Evolutionary conservation across 2,797 vertebrate species (phyloP), one percentile per base, ranked within the genome.

Genomic region (Caiman crocodilus): DNA sequence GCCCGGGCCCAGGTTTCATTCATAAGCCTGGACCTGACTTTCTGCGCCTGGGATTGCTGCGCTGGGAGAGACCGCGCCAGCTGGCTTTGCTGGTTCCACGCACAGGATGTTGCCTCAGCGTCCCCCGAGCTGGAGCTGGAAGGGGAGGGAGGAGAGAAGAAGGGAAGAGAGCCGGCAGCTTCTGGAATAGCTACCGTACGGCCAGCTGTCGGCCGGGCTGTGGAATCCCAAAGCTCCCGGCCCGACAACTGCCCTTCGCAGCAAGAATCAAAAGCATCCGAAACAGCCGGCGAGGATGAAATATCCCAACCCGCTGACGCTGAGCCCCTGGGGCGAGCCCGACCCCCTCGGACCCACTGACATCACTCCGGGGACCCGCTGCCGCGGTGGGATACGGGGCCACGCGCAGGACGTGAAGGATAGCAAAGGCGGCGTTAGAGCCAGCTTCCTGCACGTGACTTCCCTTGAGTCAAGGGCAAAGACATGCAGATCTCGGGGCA

Each of bases 191-290:
- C 71, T 94, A 87, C 92, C 23, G 4, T 1, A 1, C 73, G 88
- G 69, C 94, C 96, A n/a, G 92, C 83, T 76, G 93, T 90, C 94
- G 90, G 94, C 85, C 91, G 87, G 21, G 82, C 92, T 30, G 4
- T 92, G 95, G 96, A 97, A 98, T 98, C 95, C 93, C 94, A 97
- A 95, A 82, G 89, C 97, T 94, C 90, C 92, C 96, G 65, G 90
- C 82, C 80, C 56, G 9, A 95, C 97, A 97, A 97, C 97, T 97
- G 97, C 94, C 89, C 92, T 77, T 21, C 42, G 8, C 86, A 75
- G 95, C 95, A 96, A 78, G 97, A 96, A 97, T 92, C 95, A 94
- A 81, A 95, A 88, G 91, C 95, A 98, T 97, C 96, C 92, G 93
- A 92, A 94, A 67, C 97, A 97, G 97, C 94, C 94, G 42, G 77